Evolutionary conservation across 2,113 vertebrate genomes (phyloP), one percentile per base, ranked within the genome.

Genomic region (Athene cunicularia): DNA sequence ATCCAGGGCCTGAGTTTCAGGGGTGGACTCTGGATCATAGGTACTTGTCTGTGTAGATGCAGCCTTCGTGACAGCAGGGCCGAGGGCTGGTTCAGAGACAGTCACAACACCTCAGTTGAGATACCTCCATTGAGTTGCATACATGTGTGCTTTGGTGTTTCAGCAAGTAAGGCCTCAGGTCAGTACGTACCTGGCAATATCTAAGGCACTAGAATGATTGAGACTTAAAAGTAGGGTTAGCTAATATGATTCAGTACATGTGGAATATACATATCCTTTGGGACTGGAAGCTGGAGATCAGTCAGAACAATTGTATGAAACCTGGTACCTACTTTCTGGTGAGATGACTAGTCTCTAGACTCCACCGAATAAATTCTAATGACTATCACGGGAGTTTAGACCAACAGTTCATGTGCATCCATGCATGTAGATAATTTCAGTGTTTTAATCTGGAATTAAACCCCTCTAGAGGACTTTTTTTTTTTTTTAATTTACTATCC

Each of bases 41-140:
- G 6, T 12, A 32, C 12, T 47, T 47, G 39, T 11, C 8, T 17
- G 8, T 28, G 20, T 20, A 63, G 67, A 33, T 10, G 12, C 12
- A 43, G 9, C 22, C 14, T 43, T 14, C 18, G 20, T 12, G 58
- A 33, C 28, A 63, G 32, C 11, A 56, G 63, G n/a, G 9, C 5
- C 24, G 20, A 70, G 10, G 13, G 13, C 5, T 7, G 9, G 21
- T 26, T 74, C 72, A 43, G 59, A 50, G 12, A 12, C 14, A 28
- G 12, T 5, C 43, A 41, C 73, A 39, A 35, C 22, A 47, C 2
- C 3, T 37, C 32, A 21, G 5, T 62, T 74, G 35, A 28, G 39
- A 7, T 8, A 23, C 6, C 45, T 37, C 4, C 17, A 2, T 0
- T n/a, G 6, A 47, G 21, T 5, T 71, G 20, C 8, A 15, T 10